phyloP scores from a whole-genome alignment of 2,888 invertebrate species.

The Agrotis exclamationis region DNA sequence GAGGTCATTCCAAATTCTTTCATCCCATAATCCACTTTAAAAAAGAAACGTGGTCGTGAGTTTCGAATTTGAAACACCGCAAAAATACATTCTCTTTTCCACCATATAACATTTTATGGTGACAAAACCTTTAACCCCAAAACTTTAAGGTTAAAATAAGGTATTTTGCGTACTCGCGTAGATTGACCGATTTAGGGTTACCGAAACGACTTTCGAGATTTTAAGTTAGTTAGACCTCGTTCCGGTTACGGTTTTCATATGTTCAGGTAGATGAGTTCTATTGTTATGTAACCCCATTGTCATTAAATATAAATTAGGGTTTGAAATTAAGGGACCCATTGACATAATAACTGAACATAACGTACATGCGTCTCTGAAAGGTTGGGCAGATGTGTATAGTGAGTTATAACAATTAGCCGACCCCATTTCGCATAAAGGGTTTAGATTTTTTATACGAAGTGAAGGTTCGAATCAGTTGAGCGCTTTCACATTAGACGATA shows the following conservation, averaged over 20 bases:
- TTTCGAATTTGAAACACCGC: constrained; percentile 5
- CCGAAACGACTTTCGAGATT: constrained; percentile 49
- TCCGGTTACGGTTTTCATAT: constrained; percentile 14
- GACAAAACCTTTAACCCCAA: constrained; percentile 42
- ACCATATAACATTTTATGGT: constrained; percentile 33
- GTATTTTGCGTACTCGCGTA: constrained; percentile 25
- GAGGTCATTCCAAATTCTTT: constrained; percentile 21
- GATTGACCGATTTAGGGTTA: constrained; percentile 34
- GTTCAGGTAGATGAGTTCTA: constrained; percentile 36
- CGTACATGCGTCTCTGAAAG: too few relatives aligned
- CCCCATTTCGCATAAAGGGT: too few relatives aligned
- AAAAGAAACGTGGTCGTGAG: background rate
- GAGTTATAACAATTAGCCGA: too few relatives aligned
- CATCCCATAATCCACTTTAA: constrained; percentile 31
- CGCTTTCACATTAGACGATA: too few relatives aligned
- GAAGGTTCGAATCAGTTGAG: too few relatives aligned
- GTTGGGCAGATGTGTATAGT: too few relatives aligned
- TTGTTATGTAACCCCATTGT: constrained; percentile 1
- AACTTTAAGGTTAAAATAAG: constrained; percentile 52
- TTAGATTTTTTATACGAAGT: too few relatives aligned
- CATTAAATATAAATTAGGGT: background rate
- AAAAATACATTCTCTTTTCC: constrained; percentile 19
- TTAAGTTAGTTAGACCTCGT: constrained; percentile 40
- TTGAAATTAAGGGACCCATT: background rate
- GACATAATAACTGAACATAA: background rate